Evolutionary conservation across 2,113 vertebrate species (phyloP).

Genomic region (Callionymus lyra): DNA sequence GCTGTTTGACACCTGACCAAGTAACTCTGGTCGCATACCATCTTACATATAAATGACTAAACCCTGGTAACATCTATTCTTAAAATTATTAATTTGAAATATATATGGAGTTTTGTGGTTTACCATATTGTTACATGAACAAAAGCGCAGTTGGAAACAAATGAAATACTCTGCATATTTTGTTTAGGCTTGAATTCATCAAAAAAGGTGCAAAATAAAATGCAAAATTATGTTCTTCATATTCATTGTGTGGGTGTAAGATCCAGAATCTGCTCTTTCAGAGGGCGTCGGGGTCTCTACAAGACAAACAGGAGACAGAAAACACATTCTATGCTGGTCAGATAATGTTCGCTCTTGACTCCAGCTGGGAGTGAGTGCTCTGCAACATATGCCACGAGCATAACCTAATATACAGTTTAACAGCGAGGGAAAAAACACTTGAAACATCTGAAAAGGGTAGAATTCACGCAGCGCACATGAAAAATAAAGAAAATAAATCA

Average conservation of each 20-base stretch:
- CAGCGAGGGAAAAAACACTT: neutral
- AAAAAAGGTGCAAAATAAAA: neutral
- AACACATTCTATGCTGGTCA: neutral
- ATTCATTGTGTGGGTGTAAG: neutral
- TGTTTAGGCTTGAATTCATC: neutral
- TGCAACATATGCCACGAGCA: neutral
- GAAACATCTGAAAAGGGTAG: neutral
- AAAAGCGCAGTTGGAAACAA: neutral
- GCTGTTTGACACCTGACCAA: conserved; percentile 37
- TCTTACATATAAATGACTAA: conserved; percentile 38
- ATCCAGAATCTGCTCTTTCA: too few relatives aligned
- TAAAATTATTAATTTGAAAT: neutral
- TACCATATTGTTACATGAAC: neutral
- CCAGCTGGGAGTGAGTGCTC: neutral
- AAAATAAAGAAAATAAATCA: too few relatives aligned
- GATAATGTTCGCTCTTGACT: neutral
- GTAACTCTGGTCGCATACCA: conserved; percentile 33
- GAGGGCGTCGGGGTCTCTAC: neutral
- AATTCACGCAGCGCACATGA: neutral
- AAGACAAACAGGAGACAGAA: neutral
- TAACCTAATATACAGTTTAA: neutral
- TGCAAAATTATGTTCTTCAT: neutral
- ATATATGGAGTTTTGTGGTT: neutral
- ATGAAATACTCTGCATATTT: neutral
- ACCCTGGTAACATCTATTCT: conserved; percentile 35